phyloP scores from a whole-genome alignment of 2,113 vertebrate genomes.

The sheep (Ovis aries) region DNA sequence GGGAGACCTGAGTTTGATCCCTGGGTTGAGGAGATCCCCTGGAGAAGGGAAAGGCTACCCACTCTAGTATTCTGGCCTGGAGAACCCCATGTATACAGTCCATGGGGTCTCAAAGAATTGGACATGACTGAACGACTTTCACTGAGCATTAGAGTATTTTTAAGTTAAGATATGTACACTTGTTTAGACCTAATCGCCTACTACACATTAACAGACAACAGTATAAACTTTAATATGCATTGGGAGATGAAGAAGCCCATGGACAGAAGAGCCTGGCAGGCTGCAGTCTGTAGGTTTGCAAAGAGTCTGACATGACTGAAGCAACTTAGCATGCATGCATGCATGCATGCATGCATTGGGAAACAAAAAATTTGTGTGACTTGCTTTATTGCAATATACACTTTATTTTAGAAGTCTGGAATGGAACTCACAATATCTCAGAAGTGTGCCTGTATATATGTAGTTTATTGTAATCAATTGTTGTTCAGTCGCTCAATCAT shows the following conservation, averaged over 20 bases:
- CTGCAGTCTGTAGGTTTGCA: background rate
- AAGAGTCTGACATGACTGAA: background rate
- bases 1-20: background rate
- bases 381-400: background rate
- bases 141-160: background rate
- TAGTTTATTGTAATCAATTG: background rate
- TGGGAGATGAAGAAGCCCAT: background rate
- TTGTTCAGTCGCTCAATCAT: background rate
- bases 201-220: background rate
- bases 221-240: background rate
- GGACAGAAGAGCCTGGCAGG: background rate
- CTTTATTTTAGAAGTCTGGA: background rate
- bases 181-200: background rate
- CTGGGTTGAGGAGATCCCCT: background rate
- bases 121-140: background rate
- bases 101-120: background rate
- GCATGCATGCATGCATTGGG: background rate
- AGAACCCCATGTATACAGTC: background rate
- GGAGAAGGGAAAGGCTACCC: background rate
- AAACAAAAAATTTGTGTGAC: background rate
- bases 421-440: background rate
- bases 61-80: background rate
- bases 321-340: background rate
- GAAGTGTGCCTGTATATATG: background rate
- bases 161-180: background rate